Percentiles rank a stretch among this genome's conserved stretches.
phyloP scores from a whole-genome alignment of 2,113 vertebrate genomes.

The Lanius ludovicianus region DNA sequence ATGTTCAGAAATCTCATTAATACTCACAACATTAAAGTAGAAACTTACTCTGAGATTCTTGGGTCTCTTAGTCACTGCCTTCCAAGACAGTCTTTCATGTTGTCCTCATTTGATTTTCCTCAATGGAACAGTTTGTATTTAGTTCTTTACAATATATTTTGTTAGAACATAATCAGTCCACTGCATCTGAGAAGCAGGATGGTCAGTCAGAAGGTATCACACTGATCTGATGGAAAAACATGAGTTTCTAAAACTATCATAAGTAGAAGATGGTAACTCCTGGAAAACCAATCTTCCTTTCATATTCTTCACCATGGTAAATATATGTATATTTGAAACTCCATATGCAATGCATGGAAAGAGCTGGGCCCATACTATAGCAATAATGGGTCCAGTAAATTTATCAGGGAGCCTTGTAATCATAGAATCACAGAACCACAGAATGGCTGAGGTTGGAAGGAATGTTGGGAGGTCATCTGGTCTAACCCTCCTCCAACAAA shows the following conservation, averaged over 20 bases:
- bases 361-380: neutral
- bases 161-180: neutral
- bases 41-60: neutral
- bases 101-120: neutral
- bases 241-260: neutral
- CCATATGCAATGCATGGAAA: neutral
- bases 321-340: neutral
- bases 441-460: neutral
- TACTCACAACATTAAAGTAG: neutral
- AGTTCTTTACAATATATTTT: neutral
- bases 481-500: neutral
- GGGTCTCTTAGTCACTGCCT: neutral
- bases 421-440: neutral
- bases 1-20: neutral
- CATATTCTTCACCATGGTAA: neutral
- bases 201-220: neutral
- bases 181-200: neutral
- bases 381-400: neutral
- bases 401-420: neutral
- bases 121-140: neutral
- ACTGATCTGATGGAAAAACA: neutral
- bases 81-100: neutral
- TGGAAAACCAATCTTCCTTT: neutral
- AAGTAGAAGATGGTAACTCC: neutral
- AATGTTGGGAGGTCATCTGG: neutral